Evolutionary conservation across 1,140 invertebrate genomes (phyloP), one percentile per base, ranked within the genome.

Genomic region (Radopholus similis): DNA sequence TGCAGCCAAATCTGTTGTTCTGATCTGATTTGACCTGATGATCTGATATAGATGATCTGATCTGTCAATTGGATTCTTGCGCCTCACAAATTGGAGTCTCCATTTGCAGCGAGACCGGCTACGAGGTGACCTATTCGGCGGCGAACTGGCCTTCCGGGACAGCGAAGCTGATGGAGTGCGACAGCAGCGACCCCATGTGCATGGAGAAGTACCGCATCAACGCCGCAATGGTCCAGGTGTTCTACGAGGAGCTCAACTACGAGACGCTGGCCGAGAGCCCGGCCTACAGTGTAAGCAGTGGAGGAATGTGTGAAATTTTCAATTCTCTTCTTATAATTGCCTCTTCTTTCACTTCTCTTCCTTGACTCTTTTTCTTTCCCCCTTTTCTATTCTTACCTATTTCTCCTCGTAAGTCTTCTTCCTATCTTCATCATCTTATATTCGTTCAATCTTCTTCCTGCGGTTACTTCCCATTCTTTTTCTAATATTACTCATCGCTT

Each of bases 171-270:
- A 53, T 73, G 56, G 58, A 62, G n/a, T 62, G 58, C 18, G 40
- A 47, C 4, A 47, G 58, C 40, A 47, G 51, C 21, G 80, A 81
- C 47, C 71, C 76, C 28, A 49, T 82, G n/a, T 81, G 79, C 55
- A 55, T 81, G 59, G 80, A 82, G 40, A 81, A 81, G 37, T 81
- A 81, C 35, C 60, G 80, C 26, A 77, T 72, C 38, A 81, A 81
- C 38, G 80, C 79, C 8, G 79, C 78, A 8, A 81, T 81, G 80
- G 74, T 81, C 35, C 42, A 47, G 66, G 72, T 81, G 15, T 81
- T 81, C 49, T 81, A 81, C 58, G 79, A 81, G 44, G 79, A 81
- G 54, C 60, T 81, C 18, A 81, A 81, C 66, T 81, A 78, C 54
- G 77, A 81, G 69, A 82, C 79, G 26, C 35, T 81, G 47, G 69